Conservation (phyloP, 2,113 vertebrate genomes). For the Emydura subglobosa region DNA sequence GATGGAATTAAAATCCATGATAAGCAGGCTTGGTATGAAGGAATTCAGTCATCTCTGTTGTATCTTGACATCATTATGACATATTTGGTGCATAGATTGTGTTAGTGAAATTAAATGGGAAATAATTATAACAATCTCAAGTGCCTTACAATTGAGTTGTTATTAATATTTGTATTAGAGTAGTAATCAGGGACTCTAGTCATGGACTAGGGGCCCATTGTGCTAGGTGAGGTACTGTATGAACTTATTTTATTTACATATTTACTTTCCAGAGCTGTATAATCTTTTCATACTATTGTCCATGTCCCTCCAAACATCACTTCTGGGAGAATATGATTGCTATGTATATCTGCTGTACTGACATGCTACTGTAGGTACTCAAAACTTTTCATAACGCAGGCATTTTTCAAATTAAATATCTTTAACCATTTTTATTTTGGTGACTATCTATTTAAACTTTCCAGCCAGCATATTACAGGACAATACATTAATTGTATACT, state of each 20-base stretch:
- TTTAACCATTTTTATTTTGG: neutral
- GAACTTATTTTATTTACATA: neutral
- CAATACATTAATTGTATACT: neutral
- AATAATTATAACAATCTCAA: neutral
- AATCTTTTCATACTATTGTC: neutral
- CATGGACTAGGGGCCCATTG: neutral
- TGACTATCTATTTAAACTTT: neutral
- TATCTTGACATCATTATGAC: neutral
- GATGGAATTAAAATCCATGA: neutral
- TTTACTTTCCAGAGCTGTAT: neutral
- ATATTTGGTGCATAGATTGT: neutral
- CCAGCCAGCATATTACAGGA: neutral
- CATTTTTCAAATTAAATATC: neutral
- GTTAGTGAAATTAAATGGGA: neutral
- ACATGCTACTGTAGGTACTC: neutral
- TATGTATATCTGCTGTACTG: neutral
- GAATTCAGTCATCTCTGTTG: neutral
- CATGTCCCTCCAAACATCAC: neutral
- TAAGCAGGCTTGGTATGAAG: neutral
- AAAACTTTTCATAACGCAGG: neutral
- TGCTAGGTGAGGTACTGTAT: neutral
- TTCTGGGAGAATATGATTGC: neutral
- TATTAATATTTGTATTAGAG: neutral
- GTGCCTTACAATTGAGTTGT: rapidly evolving
- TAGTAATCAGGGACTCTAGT: neutral